phyloP scores from a whole-genome alignment of 37 sponge, comb jelly and placozoan species.

The Petrosia ficiformis region DNA sequence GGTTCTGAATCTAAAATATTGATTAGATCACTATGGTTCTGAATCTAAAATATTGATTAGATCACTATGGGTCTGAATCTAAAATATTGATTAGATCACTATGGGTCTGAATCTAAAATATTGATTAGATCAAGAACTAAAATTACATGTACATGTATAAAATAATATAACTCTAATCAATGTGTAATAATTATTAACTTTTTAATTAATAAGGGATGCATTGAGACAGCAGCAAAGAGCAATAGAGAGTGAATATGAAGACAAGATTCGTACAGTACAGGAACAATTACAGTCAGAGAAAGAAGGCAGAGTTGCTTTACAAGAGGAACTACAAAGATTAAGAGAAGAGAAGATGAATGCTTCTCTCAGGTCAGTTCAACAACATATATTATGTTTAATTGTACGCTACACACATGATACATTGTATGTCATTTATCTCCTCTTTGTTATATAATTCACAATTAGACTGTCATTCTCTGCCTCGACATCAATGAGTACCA shows the following conservation, averaged over 20 bases:
- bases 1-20: no score
- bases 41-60: no score
- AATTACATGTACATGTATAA: background rate
- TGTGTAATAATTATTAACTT: background rate
- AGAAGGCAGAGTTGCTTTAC: conserved; percentile 23
- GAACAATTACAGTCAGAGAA: conserved; percentile 48
- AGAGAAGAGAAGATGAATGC: background rate
- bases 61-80: no score
- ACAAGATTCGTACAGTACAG: conserved; percentile 20
- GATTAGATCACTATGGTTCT: no score
- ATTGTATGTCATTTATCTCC: no score
- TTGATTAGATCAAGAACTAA: background rate
- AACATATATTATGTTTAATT: no score
- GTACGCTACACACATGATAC: no score
- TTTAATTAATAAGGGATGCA: background rate
- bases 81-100: no score
- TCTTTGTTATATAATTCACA: no score
- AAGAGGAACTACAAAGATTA: conserved; percentile 28
- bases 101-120: no score
- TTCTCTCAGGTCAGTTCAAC: background rate
- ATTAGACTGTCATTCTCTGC: no score
- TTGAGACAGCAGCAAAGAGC: conserved; percentile 32
- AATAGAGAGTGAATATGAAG: conserved; percentile 41
- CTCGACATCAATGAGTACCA: no score
- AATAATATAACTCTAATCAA: background rate